phyloP scores from a whole-genome alignment of 2,888 invertebrate genomes.

The Bombylius discolor region DNA sequence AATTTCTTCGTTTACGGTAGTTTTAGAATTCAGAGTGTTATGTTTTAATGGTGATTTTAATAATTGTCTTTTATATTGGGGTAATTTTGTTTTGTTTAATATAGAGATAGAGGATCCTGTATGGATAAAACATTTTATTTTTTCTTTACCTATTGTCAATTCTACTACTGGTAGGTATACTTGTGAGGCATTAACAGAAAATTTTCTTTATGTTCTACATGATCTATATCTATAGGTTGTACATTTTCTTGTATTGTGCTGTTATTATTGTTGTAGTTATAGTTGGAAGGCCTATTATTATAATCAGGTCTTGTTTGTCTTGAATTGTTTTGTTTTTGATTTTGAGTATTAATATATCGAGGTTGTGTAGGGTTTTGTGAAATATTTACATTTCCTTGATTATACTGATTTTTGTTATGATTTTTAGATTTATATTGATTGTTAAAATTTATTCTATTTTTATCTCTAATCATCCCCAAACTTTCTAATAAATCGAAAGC shows the following conservation, averaged over 20 bases:
- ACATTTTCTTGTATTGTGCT: neutral
- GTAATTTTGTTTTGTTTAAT: neutral
- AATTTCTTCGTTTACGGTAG: slow-evolving; percentile 7
- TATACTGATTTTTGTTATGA: no score
- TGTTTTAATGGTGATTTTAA: slow-evolving; percentile 1
- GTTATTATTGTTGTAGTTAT: neutral
- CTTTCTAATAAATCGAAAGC: slow-evolving; percentile 13
- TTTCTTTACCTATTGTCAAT: slow-evolving; percentile 13
- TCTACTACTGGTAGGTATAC: slow-evolving; percentile 8
- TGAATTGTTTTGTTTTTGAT: neutral
- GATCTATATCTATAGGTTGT: neutral
- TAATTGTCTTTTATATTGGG: neutral
- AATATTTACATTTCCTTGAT: no score
- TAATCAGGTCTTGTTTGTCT: neutral
- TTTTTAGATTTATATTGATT: neutral
- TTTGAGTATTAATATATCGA: no score
- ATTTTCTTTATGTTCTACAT: neutral
- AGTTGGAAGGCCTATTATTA: neutral
- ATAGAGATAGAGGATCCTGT: neutral
- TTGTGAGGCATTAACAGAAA: slow-evolving; percentile 1
- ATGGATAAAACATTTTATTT: slow-evolving; percentile 9
- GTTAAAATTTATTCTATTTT: neutral
- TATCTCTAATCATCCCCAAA: slow-evolving; percentile 9
- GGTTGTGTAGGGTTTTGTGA: no score
- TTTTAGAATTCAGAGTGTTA: slow-evolving; percentile 8